phyloP scores from a whole-genome alignment of 2,888 invertebrate genomes.

The Chrysolina oricalcia region DNA sequence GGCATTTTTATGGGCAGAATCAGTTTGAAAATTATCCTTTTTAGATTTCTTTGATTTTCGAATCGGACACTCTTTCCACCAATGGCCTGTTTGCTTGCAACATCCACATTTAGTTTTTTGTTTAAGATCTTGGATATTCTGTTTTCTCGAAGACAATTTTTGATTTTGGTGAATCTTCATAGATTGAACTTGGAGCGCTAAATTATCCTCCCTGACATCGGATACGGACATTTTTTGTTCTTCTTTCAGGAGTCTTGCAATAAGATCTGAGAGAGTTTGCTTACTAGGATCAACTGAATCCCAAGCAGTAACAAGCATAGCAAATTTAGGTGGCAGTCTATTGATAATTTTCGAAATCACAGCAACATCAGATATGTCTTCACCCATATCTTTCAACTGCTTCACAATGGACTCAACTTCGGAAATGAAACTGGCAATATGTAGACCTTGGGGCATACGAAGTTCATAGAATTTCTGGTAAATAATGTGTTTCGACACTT shows the following conservation, averaged over 20 bases:
- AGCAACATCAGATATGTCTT: constrained; percentile 42
- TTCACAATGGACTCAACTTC: constrained; percentile 40
- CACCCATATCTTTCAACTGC: constrained; percentile 42
- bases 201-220: not conserved
- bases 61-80: not conserved
- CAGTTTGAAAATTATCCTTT: not conserved
- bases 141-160: not conserved
- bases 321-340: constrained; percentile 42
- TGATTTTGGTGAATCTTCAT: not conserved
- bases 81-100: not conserved
- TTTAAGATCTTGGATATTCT: not conserved
- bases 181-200: not conserved
- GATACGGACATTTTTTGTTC: not conserved
- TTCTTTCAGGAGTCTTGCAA: not conserved
- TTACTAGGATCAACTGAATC: not conserved
- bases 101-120: not conserved
- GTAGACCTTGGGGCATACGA: not conserved
- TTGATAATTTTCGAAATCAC: constrained; percentile 48
- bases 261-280: not conserved
- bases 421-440: constrained; percentile 29
- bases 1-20: not conserved
- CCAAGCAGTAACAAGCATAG: constrained; percentile 34
- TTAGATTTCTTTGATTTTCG: not conserved
- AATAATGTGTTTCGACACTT: constrained; percentile 54
- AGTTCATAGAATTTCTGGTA: constrained; percentile 49